These are phyloP conservation scores for Teinopalpus imperialis DNA, from an alignment of 2,888 invertebrate genomes.

Conservation along the genomic window DNA sequence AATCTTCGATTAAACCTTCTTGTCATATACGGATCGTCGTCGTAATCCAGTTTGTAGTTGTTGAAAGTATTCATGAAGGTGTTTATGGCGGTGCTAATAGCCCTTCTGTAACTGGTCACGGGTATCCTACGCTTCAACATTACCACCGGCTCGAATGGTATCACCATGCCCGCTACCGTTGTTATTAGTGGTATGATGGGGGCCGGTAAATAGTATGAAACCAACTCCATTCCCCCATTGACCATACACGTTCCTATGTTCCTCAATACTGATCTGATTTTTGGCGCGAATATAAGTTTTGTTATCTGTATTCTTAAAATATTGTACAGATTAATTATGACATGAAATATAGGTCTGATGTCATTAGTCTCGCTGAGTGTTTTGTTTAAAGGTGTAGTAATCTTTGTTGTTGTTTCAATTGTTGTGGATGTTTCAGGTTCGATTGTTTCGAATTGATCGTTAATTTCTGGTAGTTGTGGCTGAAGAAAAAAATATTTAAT, in stretches of 20 bases:
- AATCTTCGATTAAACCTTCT: conserved; percentile 63
- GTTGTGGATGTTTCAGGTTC: conserved; percentile 12
- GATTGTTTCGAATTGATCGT: conserved; percentile 44
- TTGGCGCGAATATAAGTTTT: conserved; percentile 45
- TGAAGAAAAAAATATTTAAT: too few relatives aligned
- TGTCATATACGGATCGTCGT: conserved; percentile 67
- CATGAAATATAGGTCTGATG: background rate
- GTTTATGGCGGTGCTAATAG: conserved; percentile 58
- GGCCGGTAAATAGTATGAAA: conserved; percentile 62
- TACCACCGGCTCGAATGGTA: conserved; percentile 71
- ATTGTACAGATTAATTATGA: conserved; percentile 35
- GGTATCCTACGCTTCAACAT: conserved; percentile 63
- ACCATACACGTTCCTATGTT: conserved; percentile 68
- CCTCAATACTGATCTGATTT: conserved; percentile 52
- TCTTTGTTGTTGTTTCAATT: conserved; percentile 16
- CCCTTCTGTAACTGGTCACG: conserved; percentile 65
- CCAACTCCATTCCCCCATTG: conserved; percentile 66
- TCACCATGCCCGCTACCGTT: conserved; percentile 62
- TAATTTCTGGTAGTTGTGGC: conserved; percentile 56
- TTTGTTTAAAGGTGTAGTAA: too few relatives aligned
- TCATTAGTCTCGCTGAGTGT: conserved; percentile 11
- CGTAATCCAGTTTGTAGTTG: conserved; percentile 50
- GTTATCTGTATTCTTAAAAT: conserved; percentile 43
- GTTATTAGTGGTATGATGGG: conserved; percentile 68
- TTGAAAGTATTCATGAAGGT: conserved; percentile 64